These are phyloP conservation scores for Zingel zingel DNA, from an alignment of 2,113 vertebrate genomes.

Conservation along the genomic window DNA sequence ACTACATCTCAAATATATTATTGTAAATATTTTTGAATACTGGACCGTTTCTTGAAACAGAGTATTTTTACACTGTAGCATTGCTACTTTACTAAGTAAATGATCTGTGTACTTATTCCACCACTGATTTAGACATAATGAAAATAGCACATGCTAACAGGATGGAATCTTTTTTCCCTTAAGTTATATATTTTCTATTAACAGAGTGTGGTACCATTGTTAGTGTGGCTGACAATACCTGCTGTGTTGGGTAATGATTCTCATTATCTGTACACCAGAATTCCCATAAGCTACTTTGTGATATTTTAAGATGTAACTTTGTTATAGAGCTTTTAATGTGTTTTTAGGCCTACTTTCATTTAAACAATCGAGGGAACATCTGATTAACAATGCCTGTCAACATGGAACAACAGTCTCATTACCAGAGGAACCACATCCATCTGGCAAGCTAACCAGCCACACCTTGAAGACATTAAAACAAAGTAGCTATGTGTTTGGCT, in stretches of 20 bases:
- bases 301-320: constrained; percentile 19
- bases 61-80: not conserved
- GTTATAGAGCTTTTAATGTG: not conserved
- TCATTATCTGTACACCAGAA: constrained; percentile 12
- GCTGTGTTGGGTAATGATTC: not conserved
- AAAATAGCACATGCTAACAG: not conserved
- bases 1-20: too few relatives aligned
- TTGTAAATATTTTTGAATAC: too few relatives aligned
- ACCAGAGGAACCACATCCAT: constrained; percentile 9
- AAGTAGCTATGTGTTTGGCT: constrained; percentile 44
- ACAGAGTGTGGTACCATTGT: not conserved
- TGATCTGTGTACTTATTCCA: not conserved
- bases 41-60: not conserved
- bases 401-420: constrained; percentile 26
- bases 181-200: not conserved
- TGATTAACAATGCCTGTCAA: constrained; percentile 57
- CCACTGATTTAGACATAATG: not conserved
- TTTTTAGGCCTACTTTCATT: constrained; percentile 5
- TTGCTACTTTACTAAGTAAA: not conserved
- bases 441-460: constrained; percentile 48
- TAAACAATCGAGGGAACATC: constrained; percentile 12
- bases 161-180: not conserved
- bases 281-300: not conserved
- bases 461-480: constrained; percentile 61
- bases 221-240: not conserved